Conservation (phyloP, 2,113 vertebrate species). For the Rhinopomastus cyanomelas region DNA sequence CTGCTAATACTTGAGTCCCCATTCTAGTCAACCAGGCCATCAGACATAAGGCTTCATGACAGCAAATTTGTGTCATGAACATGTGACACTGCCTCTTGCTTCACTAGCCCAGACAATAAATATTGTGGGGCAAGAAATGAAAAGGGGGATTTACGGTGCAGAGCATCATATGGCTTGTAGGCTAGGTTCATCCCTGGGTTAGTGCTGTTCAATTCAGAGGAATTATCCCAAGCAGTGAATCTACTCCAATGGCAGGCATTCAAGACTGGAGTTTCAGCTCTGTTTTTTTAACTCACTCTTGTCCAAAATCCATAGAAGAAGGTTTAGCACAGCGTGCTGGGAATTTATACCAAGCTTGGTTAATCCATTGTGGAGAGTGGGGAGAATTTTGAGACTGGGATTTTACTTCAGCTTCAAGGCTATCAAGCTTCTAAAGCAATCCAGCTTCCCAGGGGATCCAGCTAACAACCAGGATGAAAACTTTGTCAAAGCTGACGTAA, state of each 20-base stretch:
- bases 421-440: not conserved
- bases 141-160: constrained; percentile 32
- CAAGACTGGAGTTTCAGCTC: not conserved
- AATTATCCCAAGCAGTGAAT: constrained; percentile 41
- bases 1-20: constrained; percentile 21
- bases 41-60: not conserved
- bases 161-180: constrained; percentile 4
- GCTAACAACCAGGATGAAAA: not conserved
- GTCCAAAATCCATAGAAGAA: not conserved
- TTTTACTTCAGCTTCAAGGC: not conserved
- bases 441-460: not conserved
- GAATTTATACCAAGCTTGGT: not conserved
- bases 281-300: not conserved
- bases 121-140: not conserved
- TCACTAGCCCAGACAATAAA: constrained; percentile 12
- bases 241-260: not conserved
- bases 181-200: constrained; percentile 50
- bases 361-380: not conserved
- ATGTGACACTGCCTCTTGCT: constrained; percentile 18
- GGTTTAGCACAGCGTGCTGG: not conserved
- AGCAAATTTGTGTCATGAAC: not conserved
- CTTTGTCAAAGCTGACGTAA: not conserved
- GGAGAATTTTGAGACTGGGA: not conserved
- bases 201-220: constrained; percentile 18
- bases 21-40: not conserved